Conservation (phyloP, 2,797 vertebrate species). For the Poeciliopsis paucimaculata region DNA sequence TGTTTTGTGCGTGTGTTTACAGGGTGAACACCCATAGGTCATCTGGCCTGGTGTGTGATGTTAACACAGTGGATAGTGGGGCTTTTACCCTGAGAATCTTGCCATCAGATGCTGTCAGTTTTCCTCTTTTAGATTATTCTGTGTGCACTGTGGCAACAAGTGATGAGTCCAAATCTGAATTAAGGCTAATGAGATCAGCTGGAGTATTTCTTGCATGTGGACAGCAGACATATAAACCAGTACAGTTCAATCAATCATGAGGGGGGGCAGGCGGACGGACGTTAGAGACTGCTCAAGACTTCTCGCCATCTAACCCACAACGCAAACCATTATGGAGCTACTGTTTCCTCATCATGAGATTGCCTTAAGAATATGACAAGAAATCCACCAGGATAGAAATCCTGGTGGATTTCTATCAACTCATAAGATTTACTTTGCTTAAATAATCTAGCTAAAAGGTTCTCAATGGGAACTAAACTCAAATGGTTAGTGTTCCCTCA, state of each 20-base stretch:
- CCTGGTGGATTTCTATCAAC: conserved; percentile 10
- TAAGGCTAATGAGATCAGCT: conserved; percentile 52
- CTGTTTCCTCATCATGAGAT: conserved; percentile 5
- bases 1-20: conserved; percentile 38
- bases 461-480: conserved; percentile 3
- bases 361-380: conserved; percentile 29
- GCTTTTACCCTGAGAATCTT: conserved; percentile 2
- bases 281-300: conserved; percentile 33
- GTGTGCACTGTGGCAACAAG: conserved; percentile 26
- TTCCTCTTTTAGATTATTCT: conserved; percentile 37
- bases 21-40: conserved; percentile 21
- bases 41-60: conserved; percentile 39
- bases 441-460: background rate
- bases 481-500: conserved; percentile 1
- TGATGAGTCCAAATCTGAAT: conserved; percentile 36
- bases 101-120: conserved; percentile 50
- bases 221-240: conserved; percentile 47
- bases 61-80: conserved; percentile 1
- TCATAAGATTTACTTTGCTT: background rate
- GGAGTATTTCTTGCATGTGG: conserved; percentile 43
- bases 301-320: conserved; percentile 13
- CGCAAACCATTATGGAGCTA: conserved; percentile 36
- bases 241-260: conserved; percentile 49
- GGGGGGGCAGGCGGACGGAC: conserved; percentile 34
- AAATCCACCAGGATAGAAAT: too few relatives aligned